A percentile compares a stretch with the other conserved stretches of the same genome.
phyloP scores from a whole-genome alignment of 1,140 invertebrate species.

The Pararge aegeria region DNA sequence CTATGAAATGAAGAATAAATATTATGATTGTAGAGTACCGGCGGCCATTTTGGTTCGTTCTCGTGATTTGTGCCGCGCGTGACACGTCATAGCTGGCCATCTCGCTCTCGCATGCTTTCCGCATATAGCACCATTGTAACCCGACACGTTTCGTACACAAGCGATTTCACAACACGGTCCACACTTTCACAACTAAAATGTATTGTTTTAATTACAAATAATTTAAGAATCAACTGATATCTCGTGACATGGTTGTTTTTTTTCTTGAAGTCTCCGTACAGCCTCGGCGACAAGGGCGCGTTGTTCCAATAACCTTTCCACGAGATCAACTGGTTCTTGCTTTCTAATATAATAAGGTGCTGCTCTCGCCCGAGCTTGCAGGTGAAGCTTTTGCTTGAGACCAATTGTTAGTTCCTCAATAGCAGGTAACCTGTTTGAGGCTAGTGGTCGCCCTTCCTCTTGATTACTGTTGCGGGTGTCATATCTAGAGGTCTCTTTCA shows the following conservation, averaged over 20 bases:
- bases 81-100: slow-evolving; percentile 75
- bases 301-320: slow-evolving; percentile 72
- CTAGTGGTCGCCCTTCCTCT: slow-evolving; percentile 55
- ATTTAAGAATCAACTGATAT: slow-evolving; percentile 76
- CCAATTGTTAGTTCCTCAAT: slow-evolving; percentile 73
- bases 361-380: slow-evolving; percentile 72
- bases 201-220: slow-evolving; percentile 65
- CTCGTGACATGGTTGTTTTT: slow-evolving; percentile 73
- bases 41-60: slow-evolving; percentile 77
- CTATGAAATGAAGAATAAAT: slow-evolving; percentile 78
- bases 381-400: slow-evolving; percentile 75
- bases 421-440: slow-evolving; percentile 62
- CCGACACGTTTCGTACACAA: slow-evolving; percentile 79
- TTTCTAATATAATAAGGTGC: slow-evolving; percentile 77
- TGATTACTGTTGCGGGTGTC: slow-evolving; percentile 53
- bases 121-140: slow-evolving; percentile 80
- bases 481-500: slow-evolving; percentile 70
- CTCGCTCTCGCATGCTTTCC: slow-evolving; percentile 72
- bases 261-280: slow-evolving; percentile 73
- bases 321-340: slow-evolving; percentile 76
- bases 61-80: slow-evolving; percentile 74
- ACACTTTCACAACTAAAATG: slow-evolving; percentile 79
- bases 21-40: slow-evolving; percentile 78
- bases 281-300: slow-evolving; percentile 75
- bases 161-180: slow-evolving; percentile 78